Base-by-base conservation (phyloP, 2,113 vertebrate genomes). In the Puntigrus tetrazona region DNA sequence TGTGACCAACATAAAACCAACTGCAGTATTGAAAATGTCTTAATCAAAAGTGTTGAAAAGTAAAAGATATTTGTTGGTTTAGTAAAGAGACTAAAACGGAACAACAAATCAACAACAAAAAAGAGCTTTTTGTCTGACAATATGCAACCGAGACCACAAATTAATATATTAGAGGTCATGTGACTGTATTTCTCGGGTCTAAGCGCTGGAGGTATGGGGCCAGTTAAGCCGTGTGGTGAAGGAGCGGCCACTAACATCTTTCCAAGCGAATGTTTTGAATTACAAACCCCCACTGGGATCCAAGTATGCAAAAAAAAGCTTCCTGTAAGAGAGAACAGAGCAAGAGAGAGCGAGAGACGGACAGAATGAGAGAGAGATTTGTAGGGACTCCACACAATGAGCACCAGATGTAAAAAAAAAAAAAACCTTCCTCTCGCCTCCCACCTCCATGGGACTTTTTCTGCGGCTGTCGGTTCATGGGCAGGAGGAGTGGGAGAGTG, bases 181-280 rank as follows among this genome's bases (percentile, higher is more conserved):
- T 77, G 86, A 47, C 76, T 25, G 29, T 74, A 57, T 76, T 75
- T 57, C 76, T 89, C 85, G 75, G 89, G 13, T 77, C 88, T 89
- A 87, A 91, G 13, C 38, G 85, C 65, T 78, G 52, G 82, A 34
- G 50, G 65, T 76, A 80, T 76, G 78, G 50, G 79, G 76, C 65
- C 59, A 83, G 74, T 77, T 89, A 87, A 84, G 86, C 83, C 29
- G 88, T 29, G 79, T 74, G 88, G 77, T 87, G 86, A 82, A 90
- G 89, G 86, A 91, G 86, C 82, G 82, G 90, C 92, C 91, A 92
- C 92, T 91, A 89, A 90, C 92, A 92, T 92, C 93, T 92, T 93
- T 94, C 90, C 90, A 92, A 91, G 89, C 90, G 89, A 92, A 94
- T 95, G 94, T 92, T 95, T 94, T 94, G 93, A 94, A 95, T 95